A percentile compares a stretch with the other conserved stretches of the same genome.
phyloP scores from a whole-genome alignment of 2,113 vertebrate genomes.

The Lycocorax pyrrhopterus region DNA sequence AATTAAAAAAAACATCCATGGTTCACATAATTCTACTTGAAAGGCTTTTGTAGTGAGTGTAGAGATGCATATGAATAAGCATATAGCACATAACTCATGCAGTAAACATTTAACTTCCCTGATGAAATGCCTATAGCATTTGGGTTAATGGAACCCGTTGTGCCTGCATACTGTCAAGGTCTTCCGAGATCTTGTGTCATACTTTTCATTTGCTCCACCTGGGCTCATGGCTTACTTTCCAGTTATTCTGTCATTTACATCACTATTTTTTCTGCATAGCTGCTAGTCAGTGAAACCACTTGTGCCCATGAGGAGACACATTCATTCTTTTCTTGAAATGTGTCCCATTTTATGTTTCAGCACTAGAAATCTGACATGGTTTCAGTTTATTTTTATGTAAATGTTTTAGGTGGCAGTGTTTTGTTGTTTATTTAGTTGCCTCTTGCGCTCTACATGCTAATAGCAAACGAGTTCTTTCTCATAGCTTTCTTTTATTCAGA shows the following conservation, averaged over 20 bases:
- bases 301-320: neutral
- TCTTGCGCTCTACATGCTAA: neutral
- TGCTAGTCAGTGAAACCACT: neutral
- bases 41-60: neutral
- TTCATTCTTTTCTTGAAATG: neutral
- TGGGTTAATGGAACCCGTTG: neutral
- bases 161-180: neutral
- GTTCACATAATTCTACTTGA: neutral
- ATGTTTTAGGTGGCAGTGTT: conserved; percentile 16
- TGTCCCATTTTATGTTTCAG: neutral
- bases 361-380: neutral
- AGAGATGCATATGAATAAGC: neutral
- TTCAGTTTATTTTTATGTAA: conserved; percentile 35
- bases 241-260: neutral
- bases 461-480: neutral
- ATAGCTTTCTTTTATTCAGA: neutral
- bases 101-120: neutral
- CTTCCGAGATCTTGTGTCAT: conserved; percentile 20
- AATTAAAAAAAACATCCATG: fast-evolving
- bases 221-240: neutral
- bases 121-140: neutral
- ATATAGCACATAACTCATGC: neutral
- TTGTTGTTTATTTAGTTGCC: neutral
- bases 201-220: conserved; percentile 3
- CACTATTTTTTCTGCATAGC: neutral